phyloP scores from a whole-genome alignment of 2,888 invertebrate genomes.

The Hololepta plana region DNA sequence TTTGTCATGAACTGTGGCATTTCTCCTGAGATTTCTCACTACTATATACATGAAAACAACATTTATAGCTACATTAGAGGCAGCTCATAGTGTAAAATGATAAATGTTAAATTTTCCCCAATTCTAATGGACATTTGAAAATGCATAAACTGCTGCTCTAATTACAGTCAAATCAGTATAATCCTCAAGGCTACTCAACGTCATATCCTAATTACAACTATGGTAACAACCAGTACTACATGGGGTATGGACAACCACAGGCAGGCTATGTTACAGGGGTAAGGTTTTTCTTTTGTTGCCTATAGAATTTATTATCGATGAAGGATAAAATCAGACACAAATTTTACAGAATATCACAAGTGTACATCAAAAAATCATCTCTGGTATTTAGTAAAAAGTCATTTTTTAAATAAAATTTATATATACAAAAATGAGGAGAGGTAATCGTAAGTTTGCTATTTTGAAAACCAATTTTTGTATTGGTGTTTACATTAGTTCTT shows the following conservation, averaged over 20 bases:
- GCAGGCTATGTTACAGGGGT: constrained; percentile 10
- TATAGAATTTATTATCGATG: too few relatives aligned
- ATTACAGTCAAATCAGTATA: too few relatives aligned
- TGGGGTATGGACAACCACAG: constrained; percentile 11
- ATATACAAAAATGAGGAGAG: constrained; percentile 12
- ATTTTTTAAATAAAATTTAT: constrained; percentile 10
- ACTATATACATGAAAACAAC: too few relatives aligned
- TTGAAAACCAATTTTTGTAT: constrained; percentile 3
- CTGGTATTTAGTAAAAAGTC: constrained; percentile 11
- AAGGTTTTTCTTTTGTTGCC: too few relatives aligned
- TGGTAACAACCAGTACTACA: constrained; percentile 9
- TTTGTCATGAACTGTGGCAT: too few relatives aligned
- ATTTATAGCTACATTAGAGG: too few relatives aligned
- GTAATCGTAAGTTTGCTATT: constrained; percentile 9
- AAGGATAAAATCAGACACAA: constrained; percentile 13
- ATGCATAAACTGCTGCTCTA: too few relatives aligned
- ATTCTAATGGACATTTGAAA: too few relatives aligned
- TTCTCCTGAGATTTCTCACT: too few relatives aligned
- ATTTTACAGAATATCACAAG: constrained; percentile 15
- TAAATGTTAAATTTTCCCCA: too few relatives aligned
- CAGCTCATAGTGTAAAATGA: too few relatives aligned
- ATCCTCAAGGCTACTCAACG: too few relatives aligned
- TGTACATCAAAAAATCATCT: constrained; percentile 13
- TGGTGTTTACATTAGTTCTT: constrained; percentile 9
- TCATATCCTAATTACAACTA: constrained; percentile 11